Evolutionary conservation across 2,797 vertebrate species (phyloP), one percentile per base, ranked within the genome.

Genomic region (Lepus oiostolus): DNA sequence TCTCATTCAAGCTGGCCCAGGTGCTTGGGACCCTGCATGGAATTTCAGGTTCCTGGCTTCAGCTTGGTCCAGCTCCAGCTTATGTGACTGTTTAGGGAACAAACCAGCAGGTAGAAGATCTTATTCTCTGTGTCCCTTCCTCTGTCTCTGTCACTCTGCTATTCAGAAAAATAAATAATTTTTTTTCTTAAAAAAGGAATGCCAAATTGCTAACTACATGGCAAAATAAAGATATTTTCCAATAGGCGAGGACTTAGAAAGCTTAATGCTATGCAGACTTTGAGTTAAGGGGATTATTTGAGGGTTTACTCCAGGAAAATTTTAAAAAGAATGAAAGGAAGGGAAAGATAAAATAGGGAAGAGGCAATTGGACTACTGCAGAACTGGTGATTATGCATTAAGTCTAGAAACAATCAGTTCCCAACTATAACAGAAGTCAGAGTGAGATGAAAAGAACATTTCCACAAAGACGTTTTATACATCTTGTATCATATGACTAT

Each of bases 201-300:
- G 54, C 54, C 58, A 94, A 94, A 90, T 32, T 74, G 52, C 38
- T 71, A 81, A 85, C 35, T 28, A 67, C 54, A 58, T 82, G 86
- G 67, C 38, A 94, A 92, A 81, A 54, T 74, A 30, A 85, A 87
- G 50, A 50, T 89, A 91, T 76, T 96, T 85, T 88, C 42, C 22
- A 92, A 32, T 14, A 80, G 14, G 52, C 47, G 26, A 76, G 60
- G 19, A n/a, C 19, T 90, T 71, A 88, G 70, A 79, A 92, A 68
- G 24, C 30, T 79, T 82, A 58, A 16, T 79, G 54, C 22, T 68
- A 35, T 32, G 54, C 4, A 86, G 85, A 81, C 1, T 90, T 91
- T 70, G 28, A 32, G 30, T 89, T 84, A 30, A 30, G 19, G 26
- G 10, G 67, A 63, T 65, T 90, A 58, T 32, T 72, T 84, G 54